These are phyloP conservation scores for Oncorhynchus nerka DNA, from an alignment of 2,113 vertebrate species.

Conservation along the genomic window DNA sequence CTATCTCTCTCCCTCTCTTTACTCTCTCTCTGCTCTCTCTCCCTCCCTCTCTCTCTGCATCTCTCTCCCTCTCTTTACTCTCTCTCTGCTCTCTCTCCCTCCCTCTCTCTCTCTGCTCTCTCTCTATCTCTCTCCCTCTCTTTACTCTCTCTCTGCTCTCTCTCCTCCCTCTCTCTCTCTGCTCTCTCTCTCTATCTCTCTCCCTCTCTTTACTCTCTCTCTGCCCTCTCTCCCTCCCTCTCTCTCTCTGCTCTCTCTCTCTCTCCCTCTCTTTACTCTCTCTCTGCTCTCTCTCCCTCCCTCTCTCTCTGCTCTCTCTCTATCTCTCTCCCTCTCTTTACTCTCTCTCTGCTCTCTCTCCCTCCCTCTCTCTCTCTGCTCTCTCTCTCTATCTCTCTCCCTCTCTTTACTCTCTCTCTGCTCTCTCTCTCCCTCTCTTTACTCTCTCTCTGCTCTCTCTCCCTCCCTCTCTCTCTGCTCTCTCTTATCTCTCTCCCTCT, in stretches of 20 bases:
- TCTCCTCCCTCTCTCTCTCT: background rate
- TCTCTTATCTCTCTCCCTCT: constrained; percentile 29
- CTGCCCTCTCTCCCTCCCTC: background rate
- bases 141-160: no score
- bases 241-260: background rate
- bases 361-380: no score
- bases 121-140: constrained; percentile 3
- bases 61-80: background rate
- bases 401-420: background rate
- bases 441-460: constrained; percentile 10
- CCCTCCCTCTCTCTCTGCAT: constrained; percentile 10
- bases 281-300: no score
- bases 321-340: background rate
- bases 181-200: no score
- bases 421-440: constrained; percentile 11
- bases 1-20: no score
- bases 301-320: no score
- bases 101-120: constrained; percentile 2
- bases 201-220: no score
- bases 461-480: constrained; percentile 24
- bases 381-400: constrained; percentile 33
- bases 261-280: constrained; percentile 30
- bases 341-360: constrained; percentile 12
- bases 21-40: background rate
- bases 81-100: no score